Evolutionary conservation across 2,797 vertebrate genomes (phyloP).

Genomic region (Triplophysa yarkandensis): DNA sequence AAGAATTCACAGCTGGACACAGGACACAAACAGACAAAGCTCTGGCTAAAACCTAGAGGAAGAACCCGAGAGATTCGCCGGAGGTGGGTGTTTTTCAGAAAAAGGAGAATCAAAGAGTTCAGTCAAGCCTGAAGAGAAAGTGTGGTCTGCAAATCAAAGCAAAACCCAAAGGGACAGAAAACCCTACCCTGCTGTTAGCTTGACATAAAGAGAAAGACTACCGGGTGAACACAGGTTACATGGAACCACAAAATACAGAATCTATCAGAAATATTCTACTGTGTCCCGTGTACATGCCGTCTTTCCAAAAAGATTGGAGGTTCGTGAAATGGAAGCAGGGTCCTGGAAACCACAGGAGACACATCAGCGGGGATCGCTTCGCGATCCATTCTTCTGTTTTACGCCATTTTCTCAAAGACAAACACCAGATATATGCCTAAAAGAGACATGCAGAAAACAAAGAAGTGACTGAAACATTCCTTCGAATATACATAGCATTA

Average conservation of each 20-base stretch:
- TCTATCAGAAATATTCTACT: not conserved
- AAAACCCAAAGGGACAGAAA: conserved; percentile 12
- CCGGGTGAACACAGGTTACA: not conserved
- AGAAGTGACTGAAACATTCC: not conserved
- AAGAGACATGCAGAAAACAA: conserved; percentile 49
- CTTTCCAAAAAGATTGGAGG: not conserved
- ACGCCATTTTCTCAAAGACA: conserved; percentile 90
- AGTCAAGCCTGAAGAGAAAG: conserved; percentile 10
- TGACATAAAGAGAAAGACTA: not conserved
- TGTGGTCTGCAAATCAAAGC: not conserved
- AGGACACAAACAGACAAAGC: not conserved
- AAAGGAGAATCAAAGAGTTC: not conserved
- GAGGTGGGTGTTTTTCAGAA: not conserved
- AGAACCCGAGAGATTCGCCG: not conserved
- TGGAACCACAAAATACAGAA: not conserved
- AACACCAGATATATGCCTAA: conserved; percentile 95
- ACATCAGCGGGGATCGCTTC: not conserved
- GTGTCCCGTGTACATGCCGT: not conserved
- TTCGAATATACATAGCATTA: not conserved
- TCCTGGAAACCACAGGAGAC: conserved; percentile 13
- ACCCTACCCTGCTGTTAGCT: not conserved
- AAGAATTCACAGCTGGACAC: not conserved
- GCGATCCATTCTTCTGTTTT: conserved; percentile 16
- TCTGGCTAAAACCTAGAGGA: not conserved
- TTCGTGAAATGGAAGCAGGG: conserved; percentile 25